Conservation (phyloP, 2,113 vertebrate genomes). For the Indri indri region DNA sequence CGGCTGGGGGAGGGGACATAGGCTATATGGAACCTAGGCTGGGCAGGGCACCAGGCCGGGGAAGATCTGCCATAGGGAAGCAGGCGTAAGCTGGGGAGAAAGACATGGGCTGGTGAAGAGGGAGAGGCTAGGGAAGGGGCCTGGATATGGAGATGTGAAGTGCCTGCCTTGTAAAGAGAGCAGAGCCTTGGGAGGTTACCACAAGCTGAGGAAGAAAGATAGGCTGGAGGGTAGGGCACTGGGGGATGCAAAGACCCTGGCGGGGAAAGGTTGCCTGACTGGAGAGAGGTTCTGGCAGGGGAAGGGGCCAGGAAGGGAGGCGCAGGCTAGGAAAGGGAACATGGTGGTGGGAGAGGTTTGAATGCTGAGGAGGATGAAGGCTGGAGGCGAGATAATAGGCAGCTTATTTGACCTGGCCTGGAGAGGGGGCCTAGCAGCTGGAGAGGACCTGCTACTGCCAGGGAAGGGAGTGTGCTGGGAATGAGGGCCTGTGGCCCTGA, state of each 20-base stretch:
- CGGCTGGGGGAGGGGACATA: background rate
- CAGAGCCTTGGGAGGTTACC: background rate
- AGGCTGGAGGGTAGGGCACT: background rate
- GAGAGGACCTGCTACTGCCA: background rate
- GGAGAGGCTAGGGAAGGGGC: background rate
- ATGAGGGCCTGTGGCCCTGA: background rate
- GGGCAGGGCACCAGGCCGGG: background rate
- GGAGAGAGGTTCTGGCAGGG: background rate
- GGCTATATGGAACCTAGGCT: background rate
- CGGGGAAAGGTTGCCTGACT: background rate
- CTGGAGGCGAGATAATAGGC: background rate
- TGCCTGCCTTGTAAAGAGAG: background rate
- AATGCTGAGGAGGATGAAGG: background rate
- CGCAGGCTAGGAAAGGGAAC: background rate
- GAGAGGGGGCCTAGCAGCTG: background rate
- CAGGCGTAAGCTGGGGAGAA: background rate
- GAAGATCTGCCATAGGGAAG: background rate
- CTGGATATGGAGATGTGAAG: background rate
- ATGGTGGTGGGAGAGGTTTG: background rate
- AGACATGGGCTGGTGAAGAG: background rate
- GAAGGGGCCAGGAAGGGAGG: background rate
- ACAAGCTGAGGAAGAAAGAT: background rate
- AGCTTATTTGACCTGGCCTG: background rate
- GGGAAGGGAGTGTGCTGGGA: background rate
- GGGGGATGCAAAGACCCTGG: background rate